phyloP scores from a whole-genome alignment of 1,140 invertebrate genomes.

The Bombus fervidus region DNA sequence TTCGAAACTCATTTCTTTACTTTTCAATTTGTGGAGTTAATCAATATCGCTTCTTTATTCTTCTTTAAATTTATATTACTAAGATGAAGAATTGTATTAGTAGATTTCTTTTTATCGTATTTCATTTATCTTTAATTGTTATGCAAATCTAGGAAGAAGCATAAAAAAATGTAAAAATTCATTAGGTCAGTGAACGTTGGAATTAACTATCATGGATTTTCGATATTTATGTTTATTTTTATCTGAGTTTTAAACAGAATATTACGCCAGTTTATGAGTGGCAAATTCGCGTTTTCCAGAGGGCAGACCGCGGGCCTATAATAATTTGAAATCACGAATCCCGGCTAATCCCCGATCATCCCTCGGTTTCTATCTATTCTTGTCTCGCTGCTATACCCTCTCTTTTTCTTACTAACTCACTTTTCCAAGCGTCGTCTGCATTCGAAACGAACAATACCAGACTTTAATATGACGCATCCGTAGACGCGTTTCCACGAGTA shows the following conservation, averaged over 20 bases:
- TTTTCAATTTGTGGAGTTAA: too few relatives aligned
- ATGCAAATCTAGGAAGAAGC: too few relatives aligned
- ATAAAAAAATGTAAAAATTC: background rate
- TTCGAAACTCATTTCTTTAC: too few relatives aligned
- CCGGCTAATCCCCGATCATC: conserved; percentile 11
- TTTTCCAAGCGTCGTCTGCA: conserved; percentile 28
- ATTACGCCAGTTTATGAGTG: background rate
- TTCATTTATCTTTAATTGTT: too few relatives aligned
- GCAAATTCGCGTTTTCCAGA: background rate
- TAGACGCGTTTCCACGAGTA: conserved; percentile 55
- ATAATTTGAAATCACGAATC: background rate
- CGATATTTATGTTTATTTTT: background rate
- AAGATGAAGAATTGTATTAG: too few relatives aligned
- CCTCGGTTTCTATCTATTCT: background rate
- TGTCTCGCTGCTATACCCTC: background rate
- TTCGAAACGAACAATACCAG: conserved; percentile 57
- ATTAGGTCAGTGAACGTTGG: background rate
- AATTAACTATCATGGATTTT: background rate
- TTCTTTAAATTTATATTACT: too few relatives aligned
- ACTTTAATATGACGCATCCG: conserved; percentile 66
- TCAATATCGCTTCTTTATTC: too few relatives aligned
- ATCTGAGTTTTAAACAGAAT: background rate
- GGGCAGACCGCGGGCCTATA: background rate
- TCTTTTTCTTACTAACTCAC: background rate
- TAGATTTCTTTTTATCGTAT: too few relatives aligned